Conservation (phyloP, 2,797 vertebrate genomes). For the Masticophis lateralis region DNA sequence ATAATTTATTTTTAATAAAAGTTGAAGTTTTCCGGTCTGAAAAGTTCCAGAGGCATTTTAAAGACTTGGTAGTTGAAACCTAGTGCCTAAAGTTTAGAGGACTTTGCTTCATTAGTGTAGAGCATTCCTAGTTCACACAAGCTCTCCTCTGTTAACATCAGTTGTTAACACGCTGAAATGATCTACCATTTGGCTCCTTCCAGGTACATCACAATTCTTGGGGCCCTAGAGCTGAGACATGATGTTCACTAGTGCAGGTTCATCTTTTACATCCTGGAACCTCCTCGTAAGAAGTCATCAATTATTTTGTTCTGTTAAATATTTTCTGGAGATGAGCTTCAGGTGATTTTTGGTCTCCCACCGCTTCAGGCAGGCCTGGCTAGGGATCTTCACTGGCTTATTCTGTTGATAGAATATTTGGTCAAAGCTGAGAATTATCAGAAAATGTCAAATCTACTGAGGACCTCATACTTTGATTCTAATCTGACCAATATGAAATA, state of each 20-base stretch:
- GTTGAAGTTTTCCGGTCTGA: background rate
- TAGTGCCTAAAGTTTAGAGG: background rate
- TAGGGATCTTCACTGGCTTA: constrained; percentile 26
- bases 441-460: background rate
- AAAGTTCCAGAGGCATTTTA: background rate
- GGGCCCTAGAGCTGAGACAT: background rate
- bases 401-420: constrained; percentile 34
- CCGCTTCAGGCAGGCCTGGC: constrained; percentile 51
- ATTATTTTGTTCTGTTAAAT: constrained; percentile 52
- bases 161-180: background rate
- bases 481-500: background rate
- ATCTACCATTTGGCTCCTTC: background rate
- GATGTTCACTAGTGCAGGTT: background rate
- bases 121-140: background rate
- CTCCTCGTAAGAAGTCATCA: constrained; percentile 31
- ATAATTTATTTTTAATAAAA: background rate
- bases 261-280: constrained; percentile 22
- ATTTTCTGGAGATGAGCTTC: constrained; percentile 56
- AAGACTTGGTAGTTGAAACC: background rate
- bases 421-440: background rate
- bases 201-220: background rate
- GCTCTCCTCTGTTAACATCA: background rate
- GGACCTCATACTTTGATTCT: background rate
- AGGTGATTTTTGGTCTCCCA: constrained; percentile 66
- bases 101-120: background rate